Conservation (phyloP, 2,888 invertebrate species). For the Meta bourneti region DNA sequence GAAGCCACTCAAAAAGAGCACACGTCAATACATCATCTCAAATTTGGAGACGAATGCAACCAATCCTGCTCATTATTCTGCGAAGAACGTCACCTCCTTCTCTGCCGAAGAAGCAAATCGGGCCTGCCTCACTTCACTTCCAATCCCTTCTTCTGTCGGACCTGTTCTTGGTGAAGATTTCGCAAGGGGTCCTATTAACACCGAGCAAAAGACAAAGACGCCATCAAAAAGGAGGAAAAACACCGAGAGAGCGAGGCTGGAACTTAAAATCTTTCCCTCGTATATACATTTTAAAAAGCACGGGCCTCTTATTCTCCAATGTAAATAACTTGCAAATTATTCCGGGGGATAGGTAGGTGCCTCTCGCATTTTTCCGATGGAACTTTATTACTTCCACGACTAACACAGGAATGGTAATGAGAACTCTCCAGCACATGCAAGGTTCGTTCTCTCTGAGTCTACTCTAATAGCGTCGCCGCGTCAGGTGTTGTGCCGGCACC, state of each 20-base stretch:
- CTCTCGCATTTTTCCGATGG: constrained; percentile 52
- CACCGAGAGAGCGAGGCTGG: background rate
- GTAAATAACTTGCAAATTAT: constrained; percentile 76
- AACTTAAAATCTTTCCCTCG: constrained; percentile 48
- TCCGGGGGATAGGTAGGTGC: constrained; percentile 45
- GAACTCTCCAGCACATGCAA: constrained; percentile 37
- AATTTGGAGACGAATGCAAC: too few species aligned
- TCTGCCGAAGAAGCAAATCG: too few species aligned
- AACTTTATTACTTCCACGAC: constrained; percentile 62
- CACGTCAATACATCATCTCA: too few species aligned
- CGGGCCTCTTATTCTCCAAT: constrained; percentile 54
- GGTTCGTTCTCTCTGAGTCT: background rate
- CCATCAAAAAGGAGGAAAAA: constrained; percentile 8
- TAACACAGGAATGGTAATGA: constrained; percentile 70
- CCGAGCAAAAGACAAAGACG: constrained; percentile 26
- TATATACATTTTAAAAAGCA: constrained; percentile 41
- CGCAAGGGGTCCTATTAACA: constrained; percentile 75
- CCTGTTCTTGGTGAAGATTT: background rate
- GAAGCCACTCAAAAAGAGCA: too few species aligned
- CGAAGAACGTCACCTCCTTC: background rate
- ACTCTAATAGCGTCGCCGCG: constrained; percentile 55
- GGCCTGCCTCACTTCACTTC: too few species aligned
- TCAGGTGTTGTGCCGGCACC: constrained; percentile 52
- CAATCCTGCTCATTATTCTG: background rate
- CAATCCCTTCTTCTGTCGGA: background rate